Percentiles rank a stretch among this genome's conserved stretches.
Conservation (phyloP, 2,888 invertebrate genomes). For the Branchipolynoe longqiensis region DNA sequence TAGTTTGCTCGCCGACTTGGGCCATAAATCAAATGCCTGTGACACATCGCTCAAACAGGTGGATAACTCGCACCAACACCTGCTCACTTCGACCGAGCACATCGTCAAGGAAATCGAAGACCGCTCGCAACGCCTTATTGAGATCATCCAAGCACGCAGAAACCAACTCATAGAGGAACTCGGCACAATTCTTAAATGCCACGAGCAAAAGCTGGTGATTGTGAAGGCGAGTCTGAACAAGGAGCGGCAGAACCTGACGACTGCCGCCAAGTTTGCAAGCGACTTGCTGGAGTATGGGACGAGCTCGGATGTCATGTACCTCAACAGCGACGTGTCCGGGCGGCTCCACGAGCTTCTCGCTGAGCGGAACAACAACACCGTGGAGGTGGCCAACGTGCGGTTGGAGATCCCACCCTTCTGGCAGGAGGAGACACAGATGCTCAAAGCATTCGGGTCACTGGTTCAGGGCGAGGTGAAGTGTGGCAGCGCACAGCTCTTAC, state of each 20-base stretch:
- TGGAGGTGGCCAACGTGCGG: constrained; percentile 58
- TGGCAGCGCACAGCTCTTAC: constrained; percentile 56
- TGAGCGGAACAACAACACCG: constrained; percentile 34
- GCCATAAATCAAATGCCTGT: constrained; percentile 1
- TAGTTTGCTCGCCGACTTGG: constrained; percentile 24
- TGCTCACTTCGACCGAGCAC: constrained; percentile 30
- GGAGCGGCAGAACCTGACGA: neutral
- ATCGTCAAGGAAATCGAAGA: constrained; percentile 49
- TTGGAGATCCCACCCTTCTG: constrained; percentile 61
- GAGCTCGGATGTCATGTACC: constrained; percentile 55
- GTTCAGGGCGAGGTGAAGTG: constrained; percentile 60
- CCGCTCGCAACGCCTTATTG: constrained; percentile 33
- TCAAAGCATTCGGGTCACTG: constrained; percentile 62
- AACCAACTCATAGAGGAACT: constrained; percentile 49
- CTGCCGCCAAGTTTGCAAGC: constrained; percentile 15
- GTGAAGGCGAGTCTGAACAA: neutral
- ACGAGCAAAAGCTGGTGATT: constrained; percentile 16
- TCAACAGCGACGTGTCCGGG: constrained; percentile 59
- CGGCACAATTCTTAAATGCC: constrained; percentile 18
- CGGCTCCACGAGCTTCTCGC: constrained; percentile 57
- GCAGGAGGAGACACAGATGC: constrained; percentile 59
- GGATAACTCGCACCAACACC: constrained; percentile 53
- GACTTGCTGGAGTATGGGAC: constrained; percentile 50
- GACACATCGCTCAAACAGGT: constrained; percentile 40
- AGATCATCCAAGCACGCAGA: constrained; percentile 49